Evolutionary conservation across 2,888 invertebrate genomes (phyloP).

Genomic region (Sesia apiformis): DNA sequence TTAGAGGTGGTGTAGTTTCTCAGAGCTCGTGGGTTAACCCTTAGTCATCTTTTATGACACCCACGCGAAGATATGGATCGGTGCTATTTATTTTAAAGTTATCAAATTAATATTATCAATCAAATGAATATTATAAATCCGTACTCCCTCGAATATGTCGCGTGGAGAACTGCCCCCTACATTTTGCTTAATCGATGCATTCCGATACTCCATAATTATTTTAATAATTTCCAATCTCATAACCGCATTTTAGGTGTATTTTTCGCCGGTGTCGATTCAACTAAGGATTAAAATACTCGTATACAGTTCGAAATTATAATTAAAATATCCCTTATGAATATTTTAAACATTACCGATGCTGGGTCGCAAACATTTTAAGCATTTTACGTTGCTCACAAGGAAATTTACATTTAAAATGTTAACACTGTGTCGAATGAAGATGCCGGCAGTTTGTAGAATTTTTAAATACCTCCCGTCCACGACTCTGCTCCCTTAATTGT

Average conservation of each 20-base stretch:
- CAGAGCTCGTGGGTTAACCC: too few species aligned
- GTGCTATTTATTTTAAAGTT: too few species aligned
- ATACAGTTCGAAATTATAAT: slow-evolving; percentile 47
- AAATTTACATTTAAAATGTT: slow-evolving; percentile 47
- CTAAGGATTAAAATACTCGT: slow-evolving; percentile 35
- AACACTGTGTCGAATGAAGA: slow-evolving; percentile 4
- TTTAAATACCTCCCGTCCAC: background rate
- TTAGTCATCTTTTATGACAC: too few species aligned
- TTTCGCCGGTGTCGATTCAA: slow-evolving; percentile 18
- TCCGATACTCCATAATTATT: background rate
- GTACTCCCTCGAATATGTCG: background rate
- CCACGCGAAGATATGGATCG: too few species aligned
- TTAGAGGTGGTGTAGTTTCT: too few species aligned
- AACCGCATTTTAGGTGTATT: background rate
- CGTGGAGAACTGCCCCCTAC: background rate
- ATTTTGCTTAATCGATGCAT: background rate
- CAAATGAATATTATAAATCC: too few species aligned
- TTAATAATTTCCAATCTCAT: background rate
- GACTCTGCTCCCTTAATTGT: too few species aligned
- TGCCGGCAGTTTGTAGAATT: background rate
- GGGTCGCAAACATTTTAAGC: slow-evolving; percentile 38
- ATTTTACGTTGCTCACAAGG: slow-evolving; percentile 27
- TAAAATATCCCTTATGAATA: slow-evolving; percentile 47
- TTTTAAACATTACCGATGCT: slow-evolving; percentile 27
- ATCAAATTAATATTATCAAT: too few species aligned